Base-by-base conservation (phyloP, 2,888 invertebrate species). In the Perithous albicinctus region DNA sequence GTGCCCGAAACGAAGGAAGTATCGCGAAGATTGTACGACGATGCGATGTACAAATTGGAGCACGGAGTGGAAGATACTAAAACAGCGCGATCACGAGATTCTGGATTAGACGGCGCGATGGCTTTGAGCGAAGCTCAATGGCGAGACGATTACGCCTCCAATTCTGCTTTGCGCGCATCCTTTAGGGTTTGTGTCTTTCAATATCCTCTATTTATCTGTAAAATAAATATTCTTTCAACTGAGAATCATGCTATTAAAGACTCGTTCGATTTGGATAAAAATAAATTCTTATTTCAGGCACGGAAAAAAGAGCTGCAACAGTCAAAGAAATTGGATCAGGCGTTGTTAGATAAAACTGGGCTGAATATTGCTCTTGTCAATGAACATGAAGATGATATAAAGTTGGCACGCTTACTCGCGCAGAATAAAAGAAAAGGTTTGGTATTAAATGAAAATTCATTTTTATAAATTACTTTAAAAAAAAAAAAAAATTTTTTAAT, bases 11-110 rank as follows among this genome's bases (percentile, higher is more conserved):
- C 98, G 0, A 98, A 98, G 90, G 97, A 98, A 91, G 96, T 96
- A 0, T 98, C 97, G 88, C 97, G 97, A 87, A 95, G 96, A 78
- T 93, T 99, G 78, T 98, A 97, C 87, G 97, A 98, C 87, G 99
- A 99, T 95, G 96, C 99, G 5, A 99, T 99, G 99, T 99, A 97
- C 92, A 98, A 97, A 91, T 93, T 99, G 85, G 99, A 99, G 91
- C 99, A 99, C 93, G 97, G 97, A 67, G 95, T 95, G 0, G 96
- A 96, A 66, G 99, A 99, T 93, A 94, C 94, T 80, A 95, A 94
- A 86, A 93, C 94, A 15, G 96, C 96, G 0, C 96, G 96, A 86
- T 94, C 94, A 81, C 94, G 96, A 0, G 96, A 96, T 86, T 96
- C 97, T 0, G 93, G 95, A 10, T 93, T 99, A 0, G 96, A 96